Percentiles rank a stretch among this genome's conserved stretches.
Evolutionary conservation across 2,113 vertebrate species (phyloP).

Genomic region (Numida meleagris): DNA sequence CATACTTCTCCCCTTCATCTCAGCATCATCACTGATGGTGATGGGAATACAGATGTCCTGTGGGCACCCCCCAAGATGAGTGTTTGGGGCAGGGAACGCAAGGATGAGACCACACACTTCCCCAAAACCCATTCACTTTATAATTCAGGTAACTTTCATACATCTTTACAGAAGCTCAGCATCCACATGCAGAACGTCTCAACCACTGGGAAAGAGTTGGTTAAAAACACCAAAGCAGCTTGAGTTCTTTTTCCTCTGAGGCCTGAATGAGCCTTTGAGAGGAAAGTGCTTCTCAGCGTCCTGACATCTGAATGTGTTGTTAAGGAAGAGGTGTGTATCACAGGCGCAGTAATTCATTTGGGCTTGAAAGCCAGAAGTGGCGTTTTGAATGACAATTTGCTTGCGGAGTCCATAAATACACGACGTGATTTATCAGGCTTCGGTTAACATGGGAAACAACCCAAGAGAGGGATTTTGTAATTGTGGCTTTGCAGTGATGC

Average conservation of each 20-base stretch:
- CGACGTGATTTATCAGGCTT: background rate
- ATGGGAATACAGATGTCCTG: background rate
- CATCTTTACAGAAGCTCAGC: background rate
- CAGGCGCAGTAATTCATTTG: conserved; percentile 9
- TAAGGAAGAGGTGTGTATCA: conserved; percentile 73
- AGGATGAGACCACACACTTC: background rate
- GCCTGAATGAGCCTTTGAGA: conserved; percentile 51
- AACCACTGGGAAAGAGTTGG: background rate
- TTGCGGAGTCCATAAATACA: conserved; percentile 5
- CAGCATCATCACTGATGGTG: background rate
- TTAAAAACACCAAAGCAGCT: conserved; percentile 43
- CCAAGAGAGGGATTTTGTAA: conserved; percentile 41
- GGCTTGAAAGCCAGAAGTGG: conserved; percentile 50
- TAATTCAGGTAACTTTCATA: background rate
- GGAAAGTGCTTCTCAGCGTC: conserved; percentile 69
- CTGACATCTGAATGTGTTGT: conserved; percentile 73
- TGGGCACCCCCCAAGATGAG: background rate
- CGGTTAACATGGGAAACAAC: conserved; percentile 41
- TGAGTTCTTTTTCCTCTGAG: conserved; percentile 31
- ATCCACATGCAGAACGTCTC: background rate
- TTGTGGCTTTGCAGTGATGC: background rate
- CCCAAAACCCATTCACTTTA: background rate
- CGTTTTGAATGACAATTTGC: conserved; percentile 54
- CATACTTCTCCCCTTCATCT: accelerated
- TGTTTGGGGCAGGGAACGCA: accelerated